Evolutionary conservation across 2,113 vertebrate genomes (phyloP).

Genomic region (Ginglymostoma cirratum): DNA sequence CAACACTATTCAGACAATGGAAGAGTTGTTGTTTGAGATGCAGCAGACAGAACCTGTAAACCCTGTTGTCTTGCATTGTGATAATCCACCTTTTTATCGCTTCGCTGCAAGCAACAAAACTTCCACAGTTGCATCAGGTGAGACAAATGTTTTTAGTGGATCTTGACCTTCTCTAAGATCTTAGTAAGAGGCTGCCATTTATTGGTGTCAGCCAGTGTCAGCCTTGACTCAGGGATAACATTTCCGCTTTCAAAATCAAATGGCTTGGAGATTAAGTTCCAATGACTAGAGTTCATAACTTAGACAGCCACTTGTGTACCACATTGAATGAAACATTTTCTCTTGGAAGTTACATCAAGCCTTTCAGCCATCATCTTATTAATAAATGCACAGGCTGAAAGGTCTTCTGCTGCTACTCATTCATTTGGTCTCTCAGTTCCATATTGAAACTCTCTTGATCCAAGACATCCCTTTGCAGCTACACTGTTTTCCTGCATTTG

Average conservation of each 20-base stretch:
- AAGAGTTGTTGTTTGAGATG: slow-evolving; percentile 92
- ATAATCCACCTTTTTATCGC: slow-evolving; percentile 94
- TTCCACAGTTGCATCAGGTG: slow-evolving; percentile 85
- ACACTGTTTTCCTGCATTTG: not conserved
- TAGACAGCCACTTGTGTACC: not conserved
- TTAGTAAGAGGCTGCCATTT: not conserved
- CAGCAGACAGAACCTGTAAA: slow-evolving; percentile 96
- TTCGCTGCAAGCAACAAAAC: slow-evolving; percentile 89
- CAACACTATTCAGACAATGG: slow-evolving; percentile 98
- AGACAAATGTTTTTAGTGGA: slow-evolving; percentile 27
- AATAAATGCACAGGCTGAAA: no score
- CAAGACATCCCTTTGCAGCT: not conserved
- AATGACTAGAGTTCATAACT: not conserved
- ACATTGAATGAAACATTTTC: not conserved
- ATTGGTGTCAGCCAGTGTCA: not conserved
- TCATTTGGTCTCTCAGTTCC: not conserved
- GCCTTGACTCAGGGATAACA: not conserved
- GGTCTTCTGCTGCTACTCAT: no score
- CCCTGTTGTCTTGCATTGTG: slow-evolving; percentile 89
- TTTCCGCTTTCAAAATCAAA: not conserved
- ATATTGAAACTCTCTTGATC: not conserved
- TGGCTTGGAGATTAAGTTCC: not conserved
- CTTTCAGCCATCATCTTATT: not conserved
- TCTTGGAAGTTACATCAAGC: not conserved
- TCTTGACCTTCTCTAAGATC: not conserved